Conservation (phyloP, 2,113 vertebrate species). For the Hypanus sabinus region DNA sequence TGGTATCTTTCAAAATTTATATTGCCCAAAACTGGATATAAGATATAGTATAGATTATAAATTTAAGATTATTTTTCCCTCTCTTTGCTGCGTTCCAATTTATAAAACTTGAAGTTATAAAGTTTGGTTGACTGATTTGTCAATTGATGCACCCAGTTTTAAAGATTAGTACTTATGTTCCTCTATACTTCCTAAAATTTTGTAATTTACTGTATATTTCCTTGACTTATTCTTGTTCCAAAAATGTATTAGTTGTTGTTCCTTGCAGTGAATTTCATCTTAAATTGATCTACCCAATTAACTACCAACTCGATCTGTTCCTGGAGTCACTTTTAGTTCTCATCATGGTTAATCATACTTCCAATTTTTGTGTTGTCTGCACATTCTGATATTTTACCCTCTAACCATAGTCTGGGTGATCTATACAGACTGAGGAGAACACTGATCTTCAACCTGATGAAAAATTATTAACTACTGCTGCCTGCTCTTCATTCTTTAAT, state of each 20-base stretch:
- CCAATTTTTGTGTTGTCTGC: conserved; percentile 10
- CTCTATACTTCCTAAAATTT: neutral
- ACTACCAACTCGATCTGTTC: neutral
- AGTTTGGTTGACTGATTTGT: neutral
- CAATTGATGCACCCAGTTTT: neutral
- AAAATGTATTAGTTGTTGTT: neutral
- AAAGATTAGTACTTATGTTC: neutral
- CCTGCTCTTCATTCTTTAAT: neutral
- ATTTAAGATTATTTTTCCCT: no score
- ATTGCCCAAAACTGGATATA: neutral
- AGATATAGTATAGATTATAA: no score
- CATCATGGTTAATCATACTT: neutral
- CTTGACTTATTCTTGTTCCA: neutral
- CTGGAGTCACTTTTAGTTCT: neutral
- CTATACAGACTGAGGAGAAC: neutral
- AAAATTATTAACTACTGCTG: neutral
- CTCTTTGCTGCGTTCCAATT: neutral
- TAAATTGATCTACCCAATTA: neutral
- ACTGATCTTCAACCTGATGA: neutral
- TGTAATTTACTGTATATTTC: neutral
- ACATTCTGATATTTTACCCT: neutral
- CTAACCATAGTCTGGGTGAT: neutral
- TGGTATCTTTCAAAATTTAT: neutral
- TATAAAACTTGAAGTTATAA: neutral
- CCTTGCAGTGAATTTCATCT: neutral